phyloP scores from a whole-genome alignment of 1,140 invertebrate species.

The Drosophila truncata region DNA sequence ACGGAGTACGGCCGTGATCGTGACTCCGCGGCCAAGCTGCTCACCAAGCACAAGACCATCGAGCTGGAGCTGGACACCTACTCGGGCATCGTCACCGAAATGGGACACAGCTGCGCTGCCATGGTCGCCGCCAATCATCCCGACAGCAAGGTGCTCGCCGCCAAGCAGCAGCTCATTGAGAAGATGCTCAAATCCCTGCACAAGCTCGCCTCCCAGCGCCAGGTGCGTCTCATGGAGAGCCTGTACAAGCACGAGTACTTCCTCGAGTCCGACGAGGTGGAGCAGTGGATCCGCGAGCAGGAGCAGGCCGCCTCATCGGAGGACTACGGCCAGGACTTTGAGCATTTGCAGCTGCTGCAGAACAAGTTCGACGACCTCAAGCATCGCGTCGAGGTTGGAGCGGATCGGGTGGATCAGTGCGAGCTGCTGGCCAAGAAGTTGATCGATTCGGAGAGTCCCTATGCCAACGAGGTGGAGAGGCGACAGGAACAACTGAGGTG shows the following conservation, averaged over 20 bases:
- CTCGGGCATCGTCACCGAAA: conserved; percentile 95
- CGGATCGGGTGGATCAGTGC: conserved; percentile 96
- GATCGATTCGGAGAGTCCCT: conserved; percentile 94
- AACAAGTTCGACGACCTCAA: conserved; percentile 98
- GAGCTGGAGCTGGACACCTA: conserved; percentile 98
- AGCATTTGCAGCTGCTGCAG: conserved; percentile 95
- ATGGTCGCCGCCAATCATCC: conserved; percentile 92
- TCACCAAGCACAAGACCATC: conserved; percentile 96
- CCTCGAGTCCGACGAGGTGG: conserved; percentile 95
- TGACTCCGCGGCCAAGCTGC: conserved; percentile 94
- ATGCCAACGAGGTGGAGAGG: conserved; percentile 94
- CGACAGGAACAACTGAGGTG: conserved; percentile 95
- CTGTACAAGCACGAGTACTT: conserved; percentile 97
- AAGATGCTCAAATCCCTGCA: conserved; percentile 93
- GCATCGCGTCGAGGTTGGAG: conserved; percentile 95
- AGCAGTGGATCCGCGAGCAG: conserved; percentile 98
- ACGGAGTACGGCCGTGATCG: conserved; percentile 95
- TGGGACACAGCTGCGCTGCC: conserved; percentile 93
- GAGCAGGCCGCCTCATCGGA: conserved; percentile 95
- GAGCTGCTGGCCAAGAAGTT: conserved; percentile 96
- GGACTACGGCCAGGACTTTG: conserved; percentile 99
- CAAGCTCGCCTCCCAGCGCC: conserved; percentile 91
- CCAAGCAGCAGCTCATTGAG: conserved; percentile 91
- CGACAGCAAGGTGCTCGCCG: conserved; percentile 92
- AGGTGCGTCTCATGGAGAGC: conserved; percentile 95